Base-by-base conservation (phyloP, 1,140 invertebrate genomes). In the Anastrepha ludens region DNA sequence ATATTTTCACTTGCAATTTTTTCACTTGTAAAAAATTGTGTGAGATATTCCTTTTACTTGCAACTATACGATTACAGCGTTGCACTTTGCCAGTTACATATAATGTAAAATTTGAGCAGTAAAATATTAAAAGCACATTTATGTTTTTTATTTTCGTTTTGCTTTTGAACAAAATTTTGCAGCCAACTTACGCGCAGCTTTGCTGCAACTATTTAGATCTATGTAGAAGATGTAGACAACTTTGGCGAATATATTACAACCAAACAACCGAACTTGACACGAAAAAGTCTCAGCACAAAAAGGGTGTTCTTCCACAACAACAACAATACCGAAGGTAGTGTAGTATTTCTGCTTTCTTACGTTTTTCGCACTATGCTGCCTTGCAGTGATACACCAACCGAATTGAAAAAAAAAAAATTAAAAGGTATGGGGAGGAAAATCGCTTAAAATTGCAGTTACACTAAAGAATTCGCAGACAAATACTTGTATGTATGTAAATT, bases 211-310 rank as follows among this genome's bases (percentile, higher is more conserved):
- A 20, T 55, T 81, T 81, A 11, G 47, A 55, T 50, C 15, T 55
- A 29, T 29, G 29, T 29, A 55, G 3, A 0, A 50, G n/a, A 9
- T 81, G 74, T 47, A n/a, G 17, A 81, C 44, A 55, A 74, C 9
- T 55, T 55, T 81, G 47, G 9, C 17, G n/a, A 50, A 47, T 44
- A 81, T 20, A 5, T 81, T 58, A 81, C 74, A 55, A 74, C 44
- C 41, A 74, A 74, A 74, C 70, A 74, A 55, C 74, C 74, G 74
- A 81, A 81, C 74, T 81, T 81, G 74, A 55, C 74, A 81, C 74
- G 44, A 81, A 81, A 81, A 81, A 17, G 47, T 47, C 17, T 9
- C 44, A 47, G 17, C 70, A 41, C 17, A 17, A 62, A 78, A 17
- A 15, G 74, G 47, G 20, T 20, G 0, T 67, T 39, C 17, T 6